A percentile compares a stretch with the other conserved stretches of the same genome.
These are phyloP conservation scores for Dipodomys merriami DNA, from an alignment of 2,113 vertebrate genomes.

Conservation along the genomic window DNA sequence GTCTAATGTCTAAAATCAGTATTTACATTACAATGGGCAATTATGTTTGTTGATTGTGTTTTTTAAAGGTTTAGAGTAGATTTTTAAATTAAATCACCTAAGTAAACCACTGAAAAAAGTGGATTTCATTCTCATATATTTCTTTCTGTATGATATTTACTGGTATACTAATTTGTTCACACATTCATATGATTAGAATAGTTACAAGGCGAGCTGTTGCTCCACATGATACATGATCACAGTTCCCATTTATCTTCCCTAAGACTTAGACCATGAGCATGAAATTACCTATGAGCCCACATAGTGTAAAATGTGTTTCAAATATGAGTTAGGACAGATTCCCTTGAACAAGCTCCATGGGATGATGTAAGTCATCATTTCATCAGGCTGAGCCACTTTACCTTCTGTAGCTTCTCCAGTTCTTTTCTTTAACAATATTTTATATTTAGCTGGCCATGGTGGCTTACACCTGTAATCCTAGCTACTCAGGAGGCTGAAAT, in stretches of 20 bases:
- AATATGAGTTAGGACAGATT: neutral
- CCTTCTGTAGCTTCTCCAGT: neutral
- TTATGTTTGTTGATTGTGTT: constrained; percentile 53
- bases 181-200: constrained; percentile 48
- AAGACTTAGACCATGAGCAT: neutral
- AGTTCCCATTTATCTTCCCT: constrained; percentile 36
- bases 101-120: constrained; percentile 42
- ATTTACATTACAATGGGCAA: constrained; percentile 57
- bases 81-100: constrained; percentile 62
- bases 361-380: neutral
- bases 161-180: constrained; percentile 45
- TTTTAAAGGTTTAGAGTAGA: constrained; percentile 49
- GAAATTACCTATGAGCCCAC: neutral
- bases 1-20: constrained; percentile 52
- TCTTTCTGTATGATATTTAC: constrained; percentile 4
- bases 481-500: no score
- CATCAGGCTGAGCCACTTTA: neutral
- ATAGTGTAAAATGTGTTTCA: constrained; percentile 4
- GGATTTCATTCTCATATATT: constrained; percentile 28
- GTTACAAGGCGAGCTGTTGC: constrained; percentile 24
- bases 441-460: no score
- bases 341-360: neutral
- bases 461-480: no score
- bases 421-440: neutral
- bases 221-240: neutral